phyloP scores from a whole-genome alignment of 35 echinoderm and acorn worm genomes.

The Strongylocentrotus purpuratus region DNA sequence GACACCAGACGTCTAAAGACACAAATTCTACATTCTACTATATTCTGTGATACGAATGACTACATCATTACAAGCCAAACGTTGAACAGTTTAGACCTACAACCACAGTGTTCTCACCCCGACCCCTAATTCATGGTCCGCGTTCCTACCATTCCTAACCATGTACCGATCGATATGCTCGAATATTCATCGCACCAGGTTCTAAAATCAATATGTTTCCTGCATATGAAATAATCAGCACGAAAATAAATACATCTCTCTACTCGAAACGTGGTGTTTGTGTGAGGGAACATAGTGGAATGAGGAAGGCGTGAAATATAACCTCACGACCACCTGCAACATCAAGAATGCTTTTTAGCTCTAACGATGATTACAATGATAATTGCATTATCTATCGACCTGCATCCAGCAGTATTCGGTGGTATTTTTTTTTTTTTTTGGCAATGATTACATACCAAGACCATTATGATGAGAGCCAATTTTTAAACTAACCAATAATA shows the following conservation, averaged over 20 bases:
- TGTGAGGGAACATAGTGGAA: background rate
- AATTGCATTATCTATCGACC: background rate
- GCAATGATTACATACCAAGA: background rate
- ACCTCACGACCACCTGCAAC: background rate
- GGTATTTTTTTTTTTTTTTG: background rate
- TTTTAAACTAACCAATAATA: no score
- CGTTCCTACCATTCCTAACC: background rate
- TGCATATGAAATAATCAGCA: constrained; percentile 14
- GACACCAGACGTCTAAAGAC: no score
- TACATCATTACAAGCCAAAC: no score
- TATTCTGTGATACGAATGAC: no score
- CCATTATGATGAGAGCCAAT: background rate
- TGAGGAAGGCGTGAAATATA: background rate
- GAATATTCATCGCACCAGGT: constrained; percentile 32
- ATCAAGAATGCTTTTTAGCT: background rate
- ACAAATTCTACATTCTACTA: no score
- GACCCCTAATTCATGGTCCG: background rate
- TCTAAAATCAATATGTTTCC: constrained; percentile 37
- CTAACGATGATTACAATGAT: background rate
- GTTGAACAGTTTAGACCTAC: no score
- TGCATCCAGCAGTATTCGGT: background rate
- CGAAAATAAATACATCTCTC: constrained; percentile 3
- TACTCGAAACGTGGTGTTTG: background rate
- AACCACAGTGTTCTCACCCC: background rate
- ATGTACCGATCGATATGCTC: constrained; percentile 4